A percentile compares a stretch with the other conserved stretches of the same genome.
Conservation (phyloP, 2,888 invertebrate genomes). For the Cyaniris semiargus region DNA sequence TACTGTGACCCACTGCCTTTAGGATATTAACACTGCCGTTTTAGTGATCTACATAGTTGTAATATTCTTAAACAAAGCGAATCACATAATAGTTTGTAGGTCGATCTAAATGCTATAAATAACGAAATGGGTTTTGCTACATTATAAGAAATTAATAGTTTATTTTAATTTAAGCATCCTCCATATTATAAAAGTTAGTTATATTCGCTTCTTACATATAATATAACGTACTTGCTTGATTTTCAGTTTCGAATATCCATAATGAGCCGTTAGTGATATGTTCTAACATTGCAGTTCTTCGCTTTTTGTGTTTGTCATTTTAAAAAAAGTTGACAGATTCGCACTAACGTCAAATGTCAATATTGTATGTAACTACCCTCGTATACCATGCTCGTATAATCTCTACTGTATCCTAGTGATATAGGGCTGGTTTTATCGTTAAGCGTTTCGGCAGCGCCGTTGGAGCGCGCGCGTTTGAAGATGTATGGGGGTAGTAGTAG, state of each 20-base stretch:
- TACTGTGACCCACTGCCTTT: constrained; percentile 4
- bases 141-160: not conserved
- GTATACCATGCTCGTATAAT: constrained; percentile 40
- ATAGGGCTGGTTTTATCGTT: too few species aligned
- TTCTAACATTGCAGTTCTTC: not conserved
- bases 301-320: constrained; percentile 1
- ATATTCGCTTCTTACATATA: not conserved
- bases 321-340: not conserved
- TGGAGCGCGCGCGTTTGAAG: too few species aligned
- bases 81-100: constrained; percentile 9
- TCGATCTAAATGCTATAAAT: not conserved
- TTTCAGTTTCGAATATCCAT: not conserved
- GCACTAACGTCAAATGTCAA: not conserved
- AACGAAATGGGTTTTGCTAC: not conserved
- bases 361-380: not conserved
- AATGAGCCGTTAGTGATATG: constrained; percentile 4
- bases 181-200: not conserved
- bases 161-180: not conserved
- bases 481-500: too few species aligned
- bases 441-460: too few species aligned
- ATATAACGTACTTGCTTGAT: not conserved
- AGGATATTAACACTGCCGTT: constrained; percentile 10
- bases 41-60: constrained; percentile 9
- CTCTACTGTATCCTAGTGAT: constrained; percentile 59
- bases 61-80: constrained; percentile 11